Evolutionary conservation across 2,113 vertebrate species (phyloP).

Genomic region (Prunella himalayana): DNA sequence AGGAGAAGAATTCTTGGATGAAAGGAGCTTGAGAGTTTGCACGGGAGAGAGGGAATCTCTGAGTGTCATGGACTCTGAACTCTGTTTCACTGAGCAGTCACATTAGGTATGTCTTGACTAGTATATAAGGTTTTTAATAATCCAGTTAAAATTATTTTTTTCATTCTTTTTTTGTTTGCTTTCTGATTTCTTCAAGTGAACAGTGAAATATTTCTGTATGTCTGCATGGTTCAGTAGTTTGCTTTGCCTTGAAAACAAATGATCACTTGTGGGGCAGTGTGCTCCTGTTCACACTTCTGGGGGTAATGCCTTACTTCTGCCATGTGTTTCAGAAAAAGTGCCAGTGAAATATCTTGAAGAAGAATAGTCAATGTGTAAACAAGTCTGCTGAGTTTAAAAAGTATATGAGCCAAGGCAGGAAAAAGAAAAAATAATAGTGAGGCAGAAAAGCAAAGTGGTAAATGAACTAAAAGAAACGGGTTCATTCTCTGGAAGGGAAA

Average conservation of each 20-base stretch:
- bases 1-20: not conserved
- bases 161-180: not conserved
- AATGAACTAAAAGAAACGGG: not conserved
- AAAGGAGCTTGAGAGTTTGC: not conserved
- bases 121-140: not conserved
- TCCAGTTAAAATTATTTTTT: not conserved
- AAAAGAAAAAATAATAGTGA: not conserved
- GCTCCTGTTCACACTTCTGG: not conserved
- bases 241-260: not conserved
- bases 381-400: not conserved
- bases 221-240: not conserved
- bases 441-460: not conserved
- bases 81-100: not conserved
- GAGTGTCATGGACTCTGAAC: not conserved
- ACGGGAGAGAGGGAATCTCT: not conserved
- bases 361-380: not conserved
- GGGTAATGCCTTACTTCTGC: not conserved
- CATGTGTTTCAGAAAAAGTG: not conserved
- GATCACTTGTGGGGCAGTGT: not conserved
- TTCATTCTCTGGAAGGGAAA: not conserved
- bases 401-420: not conserved
- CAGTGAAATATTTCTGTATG: not conserved
- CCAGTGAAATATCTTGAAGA: not conserved
- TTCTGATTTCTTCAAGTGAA: not conserved
- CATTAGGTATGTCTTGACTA: not conserved